Base-by-base conservation (phyloP, 92 coral and sea anemone genomes). In the Zoanthus gigantus region DNA sequence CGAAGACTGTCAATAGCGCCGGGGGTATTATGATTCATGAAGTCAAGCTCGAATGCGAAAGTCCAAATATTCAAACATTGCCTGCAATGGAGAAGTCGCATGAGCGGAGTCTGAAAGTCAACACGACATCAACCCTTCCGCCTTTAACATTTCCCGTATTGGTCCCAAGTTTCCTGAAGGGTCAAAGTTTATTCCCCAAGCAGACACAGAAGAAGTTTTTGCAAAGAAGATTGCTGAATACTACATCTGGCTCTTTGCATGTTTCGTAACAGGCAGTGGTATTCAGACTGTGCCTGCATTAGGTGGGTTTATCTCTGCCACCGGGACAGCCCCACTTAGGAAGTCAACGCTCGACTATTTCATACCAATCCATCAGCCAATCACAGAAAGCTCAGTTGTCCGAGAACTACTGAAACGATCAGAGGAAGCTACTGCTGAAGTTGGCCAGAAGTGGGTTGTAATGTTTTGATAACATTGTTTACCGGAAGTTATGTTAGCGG, bases 101-200 rank as follows among this genome's bases (percentile, higher is more conserved):
- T n/a, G n/a, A n/a, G n/a, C n/a, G n/a, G n/a, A n/a, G n/a, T n/a
- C n/a, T n/a, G n/a, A n/a, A n/a, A n/a, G 54, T 50, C 9, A 9
- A 50, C 9, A 50, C 54, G 5, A 5, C 54, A 50, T 5, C 54
- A 50, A 50, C 54, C 54, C 9, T 50, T 5, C 54, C 54, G 9
- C 54, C 54, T 9, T 84, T 84, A 67, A 37, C 58, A 11, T 85
- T 85, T 85, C 23, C 48, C 84, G 72, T 29, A 68, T 85, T 17
- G 88, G 85, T 17, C 88, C 88, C 12, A 85, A 85, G 65, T 85
- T 85, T 85, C 65, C 88, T 12, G 67, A 73, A 71, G 88, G 85
- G 6, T 85, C 34, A 16, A 76, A 37, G 65, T 87, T 77, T n/a
- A 79, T 29, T 31, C 56, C 78, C 8, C 90, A 66, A 56, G 86